Percentiles rank a stretch among this genome's conserved stretches.
phyloP scores from a whole-genome alignment of 2,113 vertebrate genomes.

The Malurus alboscapulatus region DNA sequence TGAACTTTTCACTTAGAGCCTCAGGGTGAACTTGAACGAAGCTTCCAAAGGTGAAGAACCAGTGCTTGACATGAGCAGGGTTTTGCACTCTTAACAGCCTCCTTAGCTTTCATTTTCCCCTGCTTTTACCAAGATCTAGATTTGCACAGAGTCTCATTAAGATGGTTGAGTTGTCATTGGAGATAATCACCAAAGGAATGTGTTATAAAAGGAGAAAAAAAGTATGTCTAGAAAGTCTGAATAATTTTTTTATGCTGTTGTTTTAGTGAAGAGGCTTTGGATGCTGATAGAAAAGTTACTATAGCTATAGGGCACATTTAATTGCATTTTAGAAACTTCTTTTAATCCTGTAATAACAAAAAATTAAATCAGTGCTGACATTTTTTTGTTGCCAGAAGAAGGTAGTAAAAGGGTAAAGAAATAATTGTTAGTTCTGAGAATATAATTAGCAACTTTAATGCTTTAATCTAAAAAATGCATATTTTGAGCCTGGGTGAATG shows the following conservation, averaged over 20 bases:
- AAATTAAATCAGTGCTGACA: constrained; percentile 87
- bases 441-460: constrained; percentile 88
- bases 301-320: constrained; percentile 84
- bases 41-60: constrained; percentile 76
- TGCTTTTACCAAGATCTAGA: constrained; percentile 70
- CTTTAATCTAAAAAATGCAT: constrained; percentile 86
- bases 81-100: constrained; percentile 67
- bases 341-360: constrained; percentile 88
- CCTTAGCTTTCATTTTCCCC: constrained; percentile 76
- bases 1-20: constrained; percentile 80
- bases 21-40: constrained; percentile 75
- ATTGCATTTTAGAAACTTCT: constrained; percentile 85
- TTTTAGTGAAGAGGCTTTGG: constrained; percentile 78
- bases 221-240: constrained; percentile 67
- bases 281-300: constrained; percentile 80
- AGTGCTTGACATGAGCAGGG: constrained; percentile 57
- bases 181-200: constrained; percentile 78
- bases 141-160: constrained; percentile 76
- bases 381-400: constrained; percentile 87
- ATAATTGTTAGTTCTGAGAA: constrained; percentile 88
- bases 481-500: constrained; percentile 82
- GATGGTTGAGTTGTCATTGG: constrained; percentile 75
- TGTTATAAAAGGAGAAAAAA: constrained; percentile 66
- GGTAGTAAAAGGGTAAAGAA: constrained; percentile 88
- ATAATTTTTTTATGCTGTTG: constrained; percentile 77